phyloP scores from a whole-genome alignment of 2,113 vertebrate species.

The Myotis yumanensis region DNA sequence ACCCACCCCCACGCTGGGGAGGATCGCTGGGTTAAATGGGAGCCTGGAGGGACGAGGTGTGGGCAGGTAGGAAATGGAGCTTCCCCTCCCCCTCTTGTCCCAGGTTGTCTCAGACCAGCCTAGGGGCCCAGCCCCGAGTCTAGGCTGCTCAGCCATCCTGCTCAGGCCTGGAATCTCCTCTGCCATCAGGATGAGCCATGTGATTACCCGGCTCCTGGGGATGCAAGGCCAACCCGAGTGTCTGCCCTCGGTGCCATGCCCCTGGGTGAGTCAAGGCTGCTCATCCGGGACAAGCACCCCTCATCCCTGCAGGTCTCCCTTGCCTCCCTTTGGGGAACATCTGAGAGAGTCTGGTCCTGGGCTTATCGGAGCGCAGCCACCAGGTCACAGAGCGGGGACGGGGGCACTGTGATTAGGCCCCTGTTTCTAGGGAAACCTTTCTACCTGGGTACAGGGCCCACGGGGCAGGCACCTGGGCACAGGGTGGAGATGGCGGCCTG shows the following conservation, averaged over 20 bases:
- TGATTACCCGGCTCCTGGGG: not conserved
- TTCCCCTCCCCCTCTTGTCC: not conserved
- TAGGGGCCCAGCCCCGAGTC: not conserved
- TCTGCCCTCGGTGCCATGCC: not conserved
- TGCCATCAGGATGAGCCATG: not conserved
- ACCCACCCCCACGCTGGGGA: fast-evolving
- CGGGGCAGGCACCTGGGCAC: no score
- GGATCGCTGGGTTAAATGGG: not conserved
- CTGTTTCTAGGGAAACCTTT: not conserved
- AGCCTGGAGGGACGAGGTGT: not conserved
- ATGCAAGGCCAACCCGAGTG: fast-evolving
- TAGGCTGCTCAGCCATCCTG: no score
- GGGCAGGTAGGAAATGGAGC: not conserved
- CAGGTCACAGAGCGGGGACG: not conserved
- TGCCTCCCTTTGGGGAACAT: not conserved
- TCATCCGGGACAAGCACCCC: not conserved
- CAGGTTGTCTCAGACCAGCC: not conserved
- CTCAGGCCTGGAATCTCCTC: not conserved
- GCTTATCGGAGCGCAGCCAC: not conserved
- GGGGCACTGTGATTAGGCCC: not conserved
- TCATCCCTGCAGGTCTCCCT: no score
- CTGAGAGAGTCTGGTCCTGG: not conserved
- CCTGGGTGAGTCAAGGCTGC: not conserved
- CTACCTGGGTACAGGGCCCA: not conserved
- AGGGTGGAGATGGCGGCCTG: not conserved